Evolutionary conservation across 2,888 invertebrate species (phyloP).

Genomic region (Pseudococcus longispinus): DNA sequence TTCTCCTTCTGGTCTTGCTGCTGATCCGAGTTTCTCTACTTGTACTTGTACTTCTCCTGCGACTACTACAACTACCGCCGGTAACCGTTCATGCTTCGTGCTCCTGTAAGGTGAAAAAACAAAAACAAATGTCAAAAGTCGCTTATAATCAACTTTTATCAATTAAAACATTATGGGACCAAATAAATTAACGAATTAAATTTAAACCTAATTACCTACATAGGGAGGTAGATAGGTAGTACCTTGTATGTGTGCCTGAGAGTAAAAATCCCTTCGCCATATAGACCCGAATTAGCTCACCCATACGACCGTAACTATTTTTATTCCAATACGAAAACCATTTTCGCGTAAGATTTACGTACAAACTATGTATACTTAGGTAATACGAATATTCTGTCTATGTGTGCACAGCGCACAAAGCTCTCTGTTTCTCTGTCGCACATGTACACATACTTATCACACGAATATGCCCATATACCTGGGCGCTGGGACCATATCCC

Average conservation of each 20-base stretch:
- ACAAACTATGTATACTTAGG: background rate
- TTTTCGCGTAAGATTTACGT: background rate
- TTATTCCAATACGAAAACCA: no score
- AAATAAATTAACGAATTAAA: no score
- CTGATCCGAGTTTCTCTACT: background rate
- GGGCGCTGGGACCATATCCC: background rate
- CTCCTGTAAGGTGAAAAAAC: slow-evolving; percentile 42
- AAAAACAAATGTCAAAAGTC: background rate
- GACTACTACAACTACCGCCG: slow-evolving; percentile 56
- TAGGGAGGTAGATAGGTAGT: no score
- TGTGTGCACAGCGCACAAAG: background rate
- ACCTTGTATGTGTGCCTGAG: no score
- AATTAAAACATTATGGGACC: no score
- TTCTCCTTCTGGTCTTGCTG: background rate
- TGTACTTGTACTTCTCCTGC: slow-evolving; percentile 40
- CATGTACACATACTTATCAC: background rate
- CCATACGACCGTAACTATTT: no score
- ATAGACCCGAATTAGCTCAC: no score
- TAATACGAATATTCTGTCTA: background rate
- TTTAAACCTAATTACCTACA: no score
- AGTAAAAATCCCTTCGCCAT: no score
- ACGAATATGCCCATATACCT: background rate
- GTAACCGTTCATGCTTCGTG: slow-evolving; percentile 46
- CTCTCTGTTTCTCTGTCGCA: background rate
- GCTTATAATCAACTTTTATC: no score